Base-by-base conservation (phyloP, 2,113 vertebrate genomes). In the Urocitellus parryii region DNA sequence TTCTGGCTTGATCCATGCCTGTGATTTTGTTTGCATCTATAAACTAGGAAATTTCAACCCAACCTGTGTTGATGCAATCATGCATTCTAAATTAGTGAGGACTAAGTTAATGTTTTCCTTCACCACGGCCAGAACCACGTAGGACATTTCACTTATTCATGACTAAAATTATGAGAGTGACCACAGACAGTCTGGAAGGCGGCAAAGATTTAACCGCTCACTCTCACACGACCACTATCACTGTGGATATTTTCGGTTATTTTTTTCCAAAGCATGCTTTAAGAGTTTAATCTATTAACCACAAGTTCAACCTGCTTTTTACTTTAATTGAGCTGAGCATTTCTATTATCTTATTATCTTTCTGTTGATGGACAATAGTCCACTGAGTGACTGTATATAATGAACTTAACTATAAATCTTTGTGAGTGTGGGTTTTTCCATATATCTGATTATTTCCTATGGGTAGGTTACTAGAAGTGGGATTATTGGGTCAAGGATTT, bases 41-140 rank as follows among this genome's bases (percentile, higher is more conserved):
- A n/a, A 89, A 86, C 25, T 81, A 92, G 51, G 65, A 76, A 61
- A 93, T 92, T 70, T 77, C 76, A 32, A 24, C 34, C 72, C 72
- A 80, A 91, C 27, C 32, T 93, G 29, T 68, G 42, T 70, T 4
- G 25, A 56, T 53, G 72, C 2, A 53, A 80, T 68, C 39, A 68
- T 72, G 86, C 45, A 85, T 74, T 93, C 61, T 29, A 68, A 82
- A 70, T 78, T 29, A 42, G 42, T 84, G 37, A 77, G 58, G 22
- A 65, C 12, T 13, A 88, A 76, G 48, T 53, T 68, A 74, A 90
- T 12, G 7, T 61, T 95, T 87, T 68, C 37, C 78, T 82, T 77
- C 88, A 73, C 87, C 12, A 6, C 22, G 24, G 73, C 45, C 22
- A 77, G 51, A 37, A 72, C 8, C 45, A 63, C 14, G 39, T 17